phyloP scores from a whole-genome alignment of 2,888 invertebrate genomes.

The Caenorhabditis doughertyi region DNA sequence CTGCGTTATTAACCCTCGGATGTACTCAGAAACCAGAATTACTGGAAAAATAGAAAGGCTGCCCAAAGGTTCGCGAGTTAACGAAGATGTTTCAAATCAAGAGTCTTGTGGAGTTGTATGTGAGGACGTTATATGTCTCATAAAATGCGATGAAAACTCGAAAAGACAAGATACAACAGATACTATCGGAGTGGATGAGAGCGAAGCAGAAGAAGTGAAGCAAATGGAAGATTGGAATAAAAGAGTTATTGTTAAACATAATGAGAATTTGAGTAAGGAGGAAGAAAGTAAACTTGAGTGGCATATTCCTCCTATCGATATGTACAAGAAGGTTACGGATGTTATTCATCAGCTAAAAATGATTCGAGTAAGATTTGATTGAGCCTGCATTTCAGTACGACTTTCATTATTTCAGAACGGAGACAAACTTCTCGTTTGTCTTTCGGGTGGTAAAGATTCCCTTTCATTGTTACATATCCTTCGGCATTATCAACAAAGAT shows the following conservation, averaged over 20 bases:
- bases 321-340: constrained; percentile 87
- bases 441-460: constrained; percentile 91
- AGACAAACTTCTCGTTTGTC: constrained; percentile 90
- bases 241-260: constrained; percentile 84
- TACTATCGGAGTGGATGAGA: constrained; percentile 18
- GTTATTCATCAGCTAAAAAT: constrained; percentile 72
- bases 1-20: constrained; percentile 12
- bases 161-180: background rate
- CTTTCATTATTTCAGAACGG: constrained; percentile 87
- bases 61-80: background rate
- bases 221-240: constrained; percentile 73
- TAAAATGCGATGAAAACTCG: constrained; percentile 34
- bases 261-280: constrained; percentile 56
- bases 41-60: background rate
- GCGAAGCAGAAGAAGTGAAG: constrained; percentile 40
- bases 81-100: background rate
- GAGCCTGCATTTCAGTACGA: background rate
- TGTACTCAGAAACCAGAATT: background rate
- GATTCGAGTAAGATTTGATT: constrained; percentile 64
- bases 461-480: constrained; percentile 91
- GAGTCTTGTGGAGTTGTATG: constrained; percentile 21
- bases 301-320: constrained; percentile 89
- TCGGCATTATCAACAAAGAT: constrained; percentile 90
- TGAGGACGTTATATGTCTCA: constrained; percentile 40
- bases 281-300: constrained; percentile 84